Percentiles rank a stretch among this genome's conserved stretches.
These are phyloP conservation scores for Orchesella cincta DNA, from an alignment of 1,140 invertebrate species.

Conservation along the genomic window DNA sequence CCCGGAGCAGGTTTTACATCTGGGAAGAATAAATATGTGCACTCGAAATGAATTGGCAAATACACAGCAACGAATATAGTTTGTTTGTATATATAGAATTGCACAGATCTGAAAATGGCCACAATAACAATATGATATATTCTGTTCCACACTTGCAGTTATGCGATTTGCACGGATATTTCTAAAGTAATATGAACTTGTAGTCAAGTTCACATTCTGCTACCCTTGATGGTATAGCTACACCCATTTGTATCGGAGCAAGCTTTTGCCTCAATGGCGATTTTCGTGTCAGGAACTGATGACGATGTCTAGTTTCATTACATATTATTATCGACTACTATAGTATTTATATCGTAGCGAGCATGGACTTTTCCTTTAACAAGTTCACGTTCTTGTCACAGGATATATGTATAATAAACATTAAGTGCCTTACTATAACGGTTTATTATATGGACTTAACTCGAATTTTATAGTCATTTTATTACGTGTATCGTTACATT, in stretches of 20 bases:
- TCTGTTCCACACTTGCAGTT: too few species aligned
- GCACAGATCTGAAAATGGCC: too few species aligned
- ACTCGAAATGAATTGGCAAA: too few species aligned
- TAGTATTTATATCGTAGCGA: not conserved
- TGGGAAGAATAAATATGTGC: too few species aligned
- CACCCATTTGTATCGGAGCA: not conserved
- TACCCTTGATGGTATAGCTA: not conserved
- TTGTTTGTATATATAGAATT: too few species aligned
- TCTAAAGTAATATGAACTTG: too few species aligned
- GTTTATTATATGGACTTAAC: constrained; percentile 45
- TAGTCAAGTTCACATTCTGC: too few species aligned
- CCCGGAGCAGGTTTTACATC: too few species aligned
- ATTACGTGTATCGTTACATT: constrained; percentile 35
- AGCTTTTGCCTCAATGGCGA: not conserved
- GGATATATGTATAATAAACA: constrained; percentile 13
- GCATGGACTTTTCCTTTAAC: not conserved
- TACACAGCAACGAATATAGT: too few species aligned
- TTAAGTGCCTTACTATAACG: constrained; percentile 33
- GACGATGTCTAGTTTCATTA: too few species aligned
- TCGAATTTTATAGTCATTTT: constrained; percentile 45
- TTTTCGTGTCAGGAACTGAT: not conserved
- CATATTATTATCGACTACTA: not conserved
- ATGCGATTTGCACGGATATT: too few species aligned
- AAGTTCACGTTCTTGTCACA: not conserved
- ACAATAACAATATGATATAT: too few species aligned